Percentiles rank a stretch among this genome's conserved stretches.
These are phyloP conservation scores for Drosophila glabriapex DNA, from an alignment of 2,888 invertebrate species.

Conservation along the genomic window DNA sequence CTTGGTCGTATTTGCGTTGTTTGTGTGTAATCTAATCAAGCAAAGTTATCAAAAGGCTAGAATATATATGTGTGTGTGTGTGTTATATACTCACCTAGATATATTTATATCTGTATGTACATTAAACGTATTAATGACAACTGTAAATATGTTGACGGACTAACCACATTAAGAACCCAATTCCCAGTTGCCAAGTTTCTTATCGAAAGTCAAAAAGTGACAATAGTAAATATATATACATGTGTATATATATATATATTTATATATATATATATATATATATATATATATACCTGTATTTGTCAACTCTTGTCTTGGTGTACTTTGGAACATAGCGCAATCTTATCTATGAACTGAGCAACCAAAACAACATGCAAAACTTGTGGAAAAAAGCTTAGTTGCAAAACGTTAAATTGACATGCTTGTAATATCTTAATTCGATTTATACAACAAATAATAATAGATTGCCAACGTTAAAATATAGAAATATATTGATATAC, in stretches of 20 bases:
- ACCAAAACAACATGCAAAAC: constrained; percentile 17
- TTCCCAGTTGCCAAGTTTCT: constrained; percentile 48
- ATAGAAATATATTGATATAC: background rate
- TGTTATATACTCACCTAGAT: constrained; percentile 2
- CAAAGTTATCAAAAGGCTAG: constrained; percentile 64
- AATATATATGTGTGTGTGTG: background rate
- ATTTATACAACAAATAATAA: background rate
- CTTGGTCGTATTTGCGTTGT: constrained; percentile 51
- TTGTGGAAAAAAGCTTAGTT: background rate
- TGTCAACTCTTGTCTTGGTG: background rate
- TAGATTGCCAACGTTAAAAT: background rate
- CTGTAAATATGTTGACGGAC: constrained; percentile 43
- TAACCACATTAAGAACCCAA: background rate
- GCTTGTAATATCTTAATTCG: constrained; percentile 1
- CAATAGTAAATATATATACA: constrained; percentile 11
- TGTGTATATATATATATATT: no score
- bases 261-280: background rate
- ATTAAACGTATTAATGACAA: constrained; percentile 44
- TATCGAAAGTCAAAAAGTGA: constrained; percentile 34
- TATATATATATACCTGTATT: background rate
- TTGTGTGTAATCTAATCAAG: constrained; percentile 70
- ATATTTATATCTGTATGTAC: background rate
- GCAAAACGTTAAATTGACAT: background rate
- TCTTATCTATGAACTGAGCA: constrained; percentile 40
- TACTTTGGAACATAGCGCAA: constrained; percentile 16